phyloP scores from a whole-genome alignment of 92 coral and sea anemone species.

The Meandrina meandrites region DNA sequence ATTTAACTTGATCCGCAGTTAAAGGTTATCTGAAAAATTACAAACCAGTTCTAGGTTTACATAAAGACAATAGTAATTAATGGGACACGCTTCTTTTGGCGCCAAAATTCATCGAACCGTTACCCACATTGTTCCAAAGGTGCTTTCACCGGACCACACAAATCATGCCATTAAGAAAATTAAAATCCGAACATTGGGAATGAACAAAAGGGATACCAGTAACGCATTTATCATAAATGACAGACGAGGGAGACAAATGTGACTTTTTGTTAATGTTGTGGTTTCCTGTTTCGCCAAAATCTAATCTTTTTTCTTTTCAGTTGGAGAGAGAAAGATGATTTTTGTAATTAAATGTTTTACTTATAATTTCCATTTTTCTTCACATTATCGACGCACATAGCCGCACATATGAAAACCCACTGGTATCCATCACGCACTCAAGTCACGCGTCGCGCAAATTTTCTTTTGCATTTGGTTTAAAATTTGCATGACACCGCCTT shows the following conservation, averaged over 20 bases:
- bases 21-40: background rate
- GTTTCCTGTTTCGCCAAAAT: background rate
- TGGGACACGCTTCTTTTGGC: slow-evolving; percentile 4
- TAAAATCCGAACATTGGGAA: background rate
- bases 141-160: background rate
- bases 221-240: too few species aligned
- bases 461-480: too few species aligned
- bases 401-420: too few species aligned
- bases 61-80: slow-evolving; percentile 17
- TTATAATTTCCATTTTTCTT: too few species aligned
- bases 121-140: background rate
- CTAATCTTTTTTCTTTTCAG: too few species aligned
- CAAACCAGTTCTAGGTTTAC: background rate
- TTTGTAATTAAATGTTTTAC: too few species aligned
- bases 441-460: background rate
- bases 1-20: background rate
- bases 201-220: too few species aligned
- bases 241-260: background rate
- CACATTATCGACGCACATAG: too few species aligned
- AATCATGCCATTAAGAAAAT: background rate
- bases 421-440: background rate
- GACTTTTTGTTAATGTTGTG: background rate
- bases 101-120: slow-evolving; percentile 14
- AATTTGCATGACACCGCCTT: too few species aligned
- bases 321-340: too few species aligned